Conservation (phyloP, 2,888 invertebrate genomes). For the Dusona sp. region DNA sequence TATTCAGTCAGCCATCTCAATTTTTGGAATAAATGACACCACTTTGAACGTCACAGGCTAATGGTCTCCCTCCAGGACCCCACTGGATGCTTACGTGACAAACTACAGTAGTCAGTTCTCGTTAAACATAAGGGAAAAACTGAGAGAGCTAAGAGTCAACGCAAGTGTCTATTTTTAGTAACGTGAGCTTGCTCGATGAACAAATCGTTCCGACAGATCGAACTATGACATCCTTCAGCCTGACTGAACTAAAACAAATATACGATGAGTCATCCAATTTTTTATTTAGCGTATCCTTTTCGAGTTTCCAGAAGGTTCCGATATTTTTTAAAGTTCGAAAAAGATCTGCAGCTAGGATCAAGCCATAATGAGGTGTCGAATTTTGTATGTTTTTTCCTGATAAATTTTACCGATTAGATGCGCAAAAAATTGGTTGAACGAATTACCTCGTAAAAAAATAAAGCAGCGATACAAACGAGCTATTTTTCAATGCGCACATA, state of each 20-base stretch:
- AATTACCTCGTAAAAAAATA: background rate
- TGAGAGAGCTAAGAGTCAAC: slow-evolving; percentile 73
- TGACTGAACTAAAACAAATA: background rate
- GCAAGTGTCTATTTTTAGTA: slow-evolving; percentile 74
- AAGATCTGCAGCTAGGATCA: background rate
- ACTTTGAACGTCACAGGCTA: background rate
- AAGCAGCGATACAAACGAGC: slow-evolving; percentile 27
- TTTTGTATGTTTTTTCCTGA: background rate
- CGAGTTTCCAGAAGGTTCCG: background rate
- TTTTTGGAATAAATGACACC: background rate
- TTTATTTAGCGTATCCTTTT: background rate
- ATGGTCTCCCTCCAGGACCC: background rate
- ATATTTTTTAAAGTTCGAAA: background rate
- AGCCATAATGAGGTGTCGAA: background rate
- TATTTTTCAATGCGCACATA: slow-evolving; percentile 10
- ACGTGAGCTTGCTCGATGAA: slow-evolving; percentile 55
- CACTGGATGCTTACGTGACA: slow-evolving; percentile 20
- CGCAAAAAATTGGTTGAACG: background rate
- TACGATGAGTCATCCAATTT: background rate
- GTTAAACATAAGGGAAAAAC: slow-evolving; percentile 59
- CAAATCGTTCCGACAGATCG: slow-evolving; percentile 35
- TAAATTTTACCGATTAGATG: background rate
- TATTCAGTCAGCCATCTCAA: background rate
- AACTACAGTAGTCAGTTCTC: slow-evolving; percentile 65
- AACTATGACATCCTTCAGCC: slow-evolving; percentile 3